Evolutionary conservation across 2,797 vertebrate genomes (phyloP), one percentile per base, ranked within the genome.

Genomic region (Hozukius guyotensis): DNA sequence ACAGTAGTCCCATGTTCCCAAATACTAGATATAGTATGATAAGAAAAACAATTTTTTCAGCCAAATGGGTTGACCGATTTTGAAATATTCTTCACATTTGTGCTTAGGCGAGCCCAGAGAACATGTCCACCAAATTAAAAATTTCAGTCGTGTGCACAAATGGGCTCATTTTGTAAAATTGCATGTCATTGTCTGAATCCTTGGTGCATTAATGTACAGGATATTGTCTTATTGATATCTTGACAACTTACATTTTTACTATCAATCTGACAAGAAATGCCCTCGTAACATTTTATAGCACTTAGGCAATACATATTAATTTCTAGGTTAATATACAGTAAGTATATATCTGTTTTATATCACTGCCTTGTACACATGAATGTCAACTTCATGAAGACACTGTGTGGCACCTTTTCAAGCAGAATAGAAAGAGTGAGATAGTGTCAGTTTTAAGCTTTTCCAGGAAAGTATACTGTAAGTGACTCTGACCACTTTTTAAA

Each of bases 81-180:
- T 46, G 16, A 8, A 46, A 46, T 18, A 18, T 18, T 8, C 7
- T 46, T 46, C 3, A 46, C 42, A 46, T 46, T 46, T 46, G 42
- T 46, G 16, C 16, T 1, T 0, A 18, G 42, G 3, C 7, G 3
- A 46, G 42, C 42, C 42, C 42, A 1, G 0, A 46, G 0, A 1
- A 46, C 42, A 46, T 46, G 0, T 46, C 38, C 38, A 16, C 38
- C 0, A 46, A 46, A 46, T 46, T 1, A 18, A 46, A 46, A 18
- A 46, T 0, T 3, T 18, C 42, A 46, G 0, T 20, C 2, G 7
- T 18, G 42, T 2, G 42, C 42, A 46, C 3, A 46, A 46, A 46
- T 46, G 42, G 42, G 42, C 8, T 31, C 18, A 38, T 52, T 53
- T 60, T 0, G 0, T 14, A 25, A 38, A 80, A 22, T n/a, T 4